Evolutionary conservation across 2,888 invertebrate genomes (phyloP).

Genomic region (Thera britannica): DNA sequence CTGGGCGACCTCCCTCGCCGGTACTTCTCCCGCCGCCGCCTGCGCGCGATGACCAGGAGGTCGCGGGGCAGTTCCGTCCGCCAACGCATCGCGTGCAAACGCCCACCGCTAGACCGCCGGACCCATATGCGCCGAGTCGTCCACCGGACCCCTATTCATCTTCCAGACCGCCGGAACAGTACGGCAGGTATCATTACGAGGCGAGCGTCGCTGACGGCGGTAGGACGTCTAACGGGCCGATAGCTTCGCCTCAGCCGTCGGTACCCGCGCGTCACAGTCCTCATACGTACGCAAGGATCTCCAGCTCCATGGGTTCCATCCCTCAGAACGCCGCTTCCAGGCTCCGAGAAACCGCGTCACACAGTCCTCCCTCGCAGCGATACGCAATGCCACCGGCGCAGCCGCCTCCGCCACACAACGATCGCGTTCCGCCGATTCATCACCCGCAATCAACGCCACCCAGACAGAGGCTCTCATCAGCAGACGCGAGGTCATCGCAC

Average conservation of each 20-base stretch:
- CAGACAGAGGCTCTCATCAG: slow-evolving; percentile 58
- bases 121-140: slow-evolving; percentile 69
- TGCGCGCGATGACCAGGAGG: slow-evolving; percentile 55
- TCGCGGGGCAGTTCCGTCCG: slow-evolving; percentile 49
- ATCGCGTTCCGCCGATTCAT: slow-evolving; percentile 79
- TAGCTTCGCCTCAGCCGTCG: slow-evolving; percentile 70
- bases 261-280: slow-evolving; percentile 71
- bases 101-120: slow-evolving; percentile 66
- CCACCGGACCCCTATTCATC: slow-evolving; percentile 74
- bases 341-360: slow-evolving; percentile 64
- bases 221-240: slow-evolving; percentile 62
- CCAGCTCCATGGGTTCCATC: slow-evolving; percentile 66
- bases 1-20: slow-evolving; percentile 68
- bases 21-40: slow-evolving; percentile 52
- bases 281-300: slow-evolving; percentile 71
- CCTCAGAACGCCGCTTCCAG: slow-evolving; percentile 69
- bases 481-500: slow-evolving; percentile 63
- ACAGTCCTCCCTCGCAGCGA: slow-evolving; percentile 68
- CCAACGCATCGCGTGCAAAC: slow-evolving; percentile 67
- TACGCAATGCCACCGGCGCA: slow-evolving; percentile 63
- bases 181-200: slow-evolving; percentile 71
- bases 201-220: slow-evolving; percentile 59
- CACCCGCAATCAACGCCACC: slow-evolving; percentile 66
- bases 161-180: slow-evolving; percentile 71
- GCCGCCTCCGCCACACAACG: slow-evolving; percentile 75